Evolutionary conservation across 1,140 invertebrate genomes (phyloP).

Genomic region (Anoplophora glabripennis): DNA sequence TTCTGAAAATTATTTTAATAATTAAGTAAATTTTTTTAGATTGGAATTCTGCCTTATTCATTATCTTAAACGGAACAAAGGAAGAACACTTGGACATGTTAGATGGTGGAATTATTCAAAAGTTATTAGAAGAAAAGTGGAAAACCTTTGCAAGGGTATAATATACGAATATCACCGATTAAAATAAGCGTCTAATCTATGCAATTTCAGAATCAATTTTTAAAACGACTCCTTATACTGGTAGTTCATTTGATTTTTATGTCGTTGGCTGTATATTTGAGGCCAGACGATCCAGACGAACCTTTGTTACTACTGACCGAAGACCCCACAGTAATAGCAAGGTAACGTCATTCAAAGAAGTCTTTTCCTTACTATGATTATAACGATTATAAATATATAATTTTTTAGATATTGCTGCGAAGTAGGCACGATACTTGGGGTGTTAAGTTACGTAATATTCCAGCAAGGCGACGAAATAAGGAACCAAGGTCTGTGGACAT

Average conservation of each 20-base stretch:
- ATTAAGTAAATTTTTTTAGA: constrained; percentile 60
- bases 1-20: not conserved
- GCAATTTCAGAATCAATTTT: constrained; percentile 75
- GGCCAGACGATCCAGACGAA: constrained; percentile 64
- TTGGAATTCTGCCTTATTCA: constrained; percentile 97
- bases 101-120: constrained; percentile 95
- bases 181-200: not conserved
- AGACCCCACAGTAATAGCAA: constrained; percentile 52
- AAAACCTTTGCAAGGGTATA: constrained; percentile 93
- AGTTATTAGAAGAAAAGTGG: constrained; percentile 98
- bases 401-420: constrained; percentile 70
- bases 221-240: constrained; percentile 84
- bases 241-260: constrained; percentile 84
- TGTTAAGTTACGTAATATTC: constrained; percentile 83
- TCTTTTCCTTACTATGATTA: no score
- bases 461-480: constrained; percentile 92
- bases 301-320: constrained; percentile 56
- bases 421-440: constrained; percentile 78
- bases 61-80: constrained; percentile 95
- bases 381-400: constrained; percentile 9
- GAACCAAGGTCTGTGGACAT: constrained; percentile 87
- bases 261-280: constrained; percentile 84
- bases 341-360: constrained; percentile 46
- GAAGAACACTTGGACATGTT: constrained; percentile 98
- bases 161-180: not conserved